Conservation (phyloP, 2,797 vertebrate genomes). For the Cynopterus sphinx region DNA sequence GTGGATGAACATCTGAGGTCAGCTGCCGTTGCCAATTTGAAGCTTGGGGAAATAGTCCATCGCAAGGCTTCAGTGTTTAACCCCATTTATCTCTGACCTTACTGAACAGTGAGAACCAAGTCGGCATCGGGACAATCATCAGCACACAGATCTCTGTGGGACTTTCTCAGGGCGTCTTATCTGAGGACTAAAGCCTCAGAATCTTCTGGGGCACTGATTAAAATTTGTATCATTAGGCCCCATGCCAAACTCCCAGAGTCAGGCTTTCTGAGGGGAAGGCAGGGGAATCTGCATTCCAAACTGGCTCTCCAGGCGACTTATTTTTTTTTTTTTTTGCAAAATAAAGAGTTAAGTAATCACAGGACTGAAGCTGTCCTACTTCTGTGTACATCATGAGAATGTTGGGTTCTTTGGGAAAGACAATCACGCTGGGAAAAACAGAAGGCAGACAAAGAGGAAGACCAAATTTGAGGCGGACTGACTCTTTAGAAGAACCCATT, state of each 20-base stretch:
- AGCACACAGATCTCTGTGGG: neutral
- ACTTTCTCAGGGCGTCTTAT: neutral
- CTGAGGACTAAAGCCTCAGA: neutral
- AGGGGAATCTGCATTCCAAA: neutral
- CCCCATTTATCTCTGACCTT: neutral
- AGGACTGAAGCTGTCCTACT: neutral
- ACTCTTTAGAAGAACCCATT: neutral
- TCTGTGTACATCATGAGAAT: neutral
- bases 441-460: neutral
- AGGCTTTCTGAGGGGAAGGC: neutral
- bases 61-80: neutral
- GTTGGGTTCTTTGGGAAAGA: neutral
- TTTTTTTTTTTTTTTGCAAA: neutral
- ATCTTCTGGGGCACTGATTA: neutral
- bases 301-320: neutral
- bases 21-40: neutral
- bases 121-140: neutral
- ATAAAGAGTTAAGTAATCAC: neutral
- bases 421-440: neutral
- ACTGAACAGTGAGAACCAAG: neutral
- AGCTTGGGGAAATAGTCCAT: neutral
- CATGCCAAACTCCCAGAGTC: neutral
- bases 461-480: neutral
- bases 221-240: neutral
- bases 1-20: neutral